A percentile compares a stretch with the other conserved stretches of the same genome.
Evolutionary conservation across 2,797 vertebrate species (phyloP).

Genomic region (Hydrophis major): DNA sequence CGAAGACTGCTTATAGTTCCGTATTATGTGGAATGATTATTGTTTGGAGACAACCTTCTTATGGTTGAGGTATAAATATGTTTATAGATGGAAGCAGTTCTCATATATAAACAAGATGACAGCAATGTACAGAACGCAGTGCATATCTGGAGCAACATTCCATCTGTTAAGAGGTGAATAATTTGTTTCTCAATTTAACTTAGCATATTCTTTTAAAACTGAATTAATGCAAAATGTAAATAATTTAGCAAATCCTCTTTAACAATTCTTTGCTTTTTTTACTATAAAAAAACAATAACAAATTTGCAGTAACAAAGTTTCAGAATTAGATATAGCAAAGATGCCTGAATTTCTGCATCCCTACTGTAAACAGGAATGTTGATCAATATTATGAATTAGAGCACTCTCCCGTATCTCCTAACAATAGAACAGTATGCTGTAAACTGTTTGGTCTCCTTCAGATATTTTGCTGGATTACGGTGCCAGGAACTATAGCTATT

Average conservation of each 20-base stretch:
- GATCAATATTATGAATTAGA: background rate
- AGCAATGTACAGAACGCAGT: background rate
- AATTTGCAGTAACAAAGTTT: background rate
- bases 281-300: background rate
- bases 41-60: background rate
- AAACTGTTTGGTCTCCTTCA: background rate
- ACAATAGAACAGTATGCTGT: background rate
- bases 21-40: background rate
- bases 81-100: constrained; percentile 32
- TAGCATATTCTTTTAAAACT: background rate
- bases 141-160: constrained; percentile 37
- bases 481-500: background rate
- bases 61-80: background rate
- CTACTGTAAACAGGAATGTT: background rate
- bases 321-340: background rate
- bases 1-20: background rate
- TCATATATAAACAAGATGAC: background rate
- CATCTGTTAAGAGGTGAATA: constrained; percentile 37
- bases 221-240: background rate
- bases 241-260: background rate
- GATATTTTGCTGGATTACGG: background rate
- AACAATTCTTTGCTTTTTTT: background rate
- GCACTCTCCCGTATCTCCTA: background rate
- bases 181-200: background rate
- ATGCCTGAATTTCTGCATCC: background rate